phyloP scores from a whole-genome alignment of 2,888 invertebrate genomes.

The Thelaira solivaga region DNA sequence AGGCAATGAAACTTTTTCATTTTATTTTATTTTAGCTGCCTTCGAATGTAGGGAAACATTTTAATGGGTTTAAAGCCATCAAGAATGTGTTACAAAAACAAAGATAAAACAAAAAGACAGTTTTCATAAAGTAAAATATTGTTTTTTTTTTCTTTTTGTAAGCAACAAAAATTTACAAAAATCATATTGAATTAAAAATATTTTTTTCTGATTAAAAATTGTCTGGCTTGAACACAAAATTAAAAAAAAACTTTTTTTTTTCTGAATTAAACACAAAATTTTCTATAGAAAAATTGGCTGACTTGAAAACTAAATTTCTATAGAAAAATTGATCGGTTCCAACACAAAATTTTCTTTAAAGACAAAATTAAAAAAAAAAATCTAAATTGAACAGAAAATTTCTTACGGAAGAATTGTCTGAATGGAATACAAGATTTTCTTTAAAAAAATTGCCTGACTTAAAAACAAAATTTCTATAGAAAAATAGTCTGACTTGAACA shows the following conservation, averaged over 20 bases:
- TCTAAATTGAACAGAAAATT: too few relatives aligned
- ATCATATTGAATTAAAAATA: too few relatives aligned
- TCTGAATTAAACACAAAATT: background rate
- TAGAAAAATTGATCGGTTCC: background rate
- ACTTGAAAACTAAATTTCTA: background rate
- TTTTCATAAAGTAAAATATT: too few relatives aligned
- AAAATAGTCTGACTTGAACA: background rate
- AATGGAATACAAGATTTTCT: background rate
- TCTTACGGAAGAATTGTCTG: too few relatives aligned
- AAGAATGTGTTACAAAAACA: constrained; percentile 20
- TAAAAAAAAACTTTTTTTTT: too few relatives aligned
- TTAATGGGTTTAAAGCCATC: constrained; percentile 31
- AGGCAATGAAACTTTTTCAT: constrained; percentile 26
- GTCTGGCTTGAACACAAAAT: too few relatives aligned
- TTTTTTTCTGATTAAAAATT: background rate
- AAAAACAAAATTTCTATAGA: background rate
- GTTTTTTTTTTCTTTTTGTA: too few relatives aligned
- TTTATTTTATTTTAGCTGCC: too few relatives aligned
- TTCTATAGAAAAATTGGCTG: background rate
- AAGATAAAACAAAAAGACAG: background rate
- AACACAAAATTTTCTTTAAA: too few relatives aligned
- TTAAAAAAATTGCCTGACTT: background rate
- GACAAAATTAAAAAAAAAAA: too few relatives aligned
- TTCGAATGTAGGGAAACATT: constrained; percentile 46
- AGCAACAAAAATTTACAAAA: too few relatives aligned